These are phyloP conservation scores for Gobio gobio DNA, from an alignment of 2,113 vertebrate genomes.

Conservation along the genomic window DNA sequence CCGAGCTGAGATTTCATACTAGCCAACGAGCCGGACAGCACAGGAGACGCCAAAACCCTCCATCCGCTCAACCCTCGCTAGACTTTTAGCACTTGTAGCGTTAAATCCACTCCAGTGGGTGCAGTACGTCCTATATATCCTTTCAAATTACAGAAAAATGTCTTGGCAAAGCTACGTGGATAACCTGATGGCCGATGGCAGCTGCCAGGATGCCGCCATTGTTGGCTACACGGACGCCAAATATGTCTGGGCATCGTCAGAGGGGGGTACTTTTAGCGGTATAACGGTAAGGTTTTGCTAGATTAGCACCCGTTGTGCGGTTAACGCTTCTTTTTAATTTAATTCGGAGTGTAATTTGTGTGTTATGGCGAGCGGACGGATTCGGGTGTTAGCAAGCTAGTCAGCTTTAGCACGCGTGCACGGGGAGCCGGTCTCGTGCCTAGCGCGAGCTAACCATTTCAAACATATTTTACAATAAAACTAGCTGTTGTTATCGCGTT, in stretches of 20 bases:
- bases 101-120: conserved; percentile 45
- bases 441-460: neutral
- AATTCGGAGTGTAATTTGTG: neutral
- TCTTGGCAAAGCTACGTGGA: conserved; percentile 89
- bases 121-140: conserved; percentile 52
- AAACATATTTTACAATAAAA: neutral
- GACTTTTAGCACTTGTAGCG: conserved; percentile 32
- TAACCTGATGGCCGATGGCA: conserved; percentile 87
- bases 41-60: conserved; percentile 53
- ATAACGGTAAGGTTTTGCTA: conserved; percentile 76
- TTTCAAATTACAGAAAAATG: conserved; percentile 76
- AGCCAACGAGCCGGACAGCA: conserved; percentile 53
- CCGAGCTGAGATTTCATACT: conserved; percentile 66
- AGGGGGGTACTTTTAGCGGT: conserved; percentile 81
- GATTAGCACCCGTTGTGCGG: neutral
- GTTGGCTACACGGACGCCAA: conserved; percentile 86
- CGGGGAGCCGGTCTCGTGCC: conserved; percentile 39
- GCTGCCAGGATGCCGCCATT: conserved; percentile 88
- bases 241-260: conserved; percentile 84
- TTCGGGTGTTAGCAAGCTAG: conserved; percentile 34
- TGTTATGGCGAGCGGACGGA: neutral
- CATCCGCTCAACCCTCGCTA: conserved; percentile 7
- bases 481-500: neutral
- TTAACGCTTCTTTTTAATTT: neutral
- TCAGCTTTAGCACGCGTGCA: conserved; percentile 43